These are phyloP conservation scores for Xiphorhynchus erythropygius DNA, from an alignment of 2,797 vertebrate genomes.

Conservation along the genomic window DNA sequence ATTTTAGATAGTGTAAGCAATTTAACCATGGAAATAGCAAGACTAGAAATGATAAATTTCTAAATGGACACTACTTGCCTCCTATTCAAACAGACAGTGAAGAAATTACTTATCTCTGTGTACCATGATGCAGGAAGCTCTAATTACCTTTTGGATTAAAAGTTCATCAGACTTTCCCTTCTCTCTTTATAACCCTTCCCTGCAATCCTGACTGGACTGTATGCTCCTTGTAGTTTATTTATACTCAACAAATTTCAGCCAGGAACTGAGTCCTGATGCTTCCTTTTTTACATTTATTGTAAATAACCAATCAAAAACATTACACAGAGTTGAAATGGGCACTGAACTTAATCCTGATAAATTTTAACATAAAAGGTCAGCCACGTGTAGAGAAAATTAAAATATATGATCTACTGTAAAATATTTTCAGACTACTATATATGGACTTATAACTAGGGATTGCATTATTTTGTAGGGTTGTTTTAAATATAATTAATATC, in stretches of 20 bases:
- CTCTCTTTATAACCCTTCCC: not conserved
- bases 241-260: not conserved
- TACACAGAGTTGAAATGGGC: not conserved
- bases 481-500: not conserved
- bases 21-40: not conserved
- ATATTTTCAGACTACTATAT: not conserved
- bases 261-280: not conserved
- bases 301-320: not conserved
- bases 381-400: not conserved
- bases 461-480: not conserved
- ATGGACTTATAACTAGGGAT: not conserved
- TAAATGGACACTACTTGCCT: not conserved
- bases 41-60: not conserved
- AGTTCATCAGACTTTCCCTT: not conserved
- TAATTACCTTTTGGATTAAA: not conserved
- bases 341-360: not conserved
- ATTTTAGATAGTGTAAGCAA: not conserved
- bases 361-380: not conserved
- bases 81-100: not conserved
- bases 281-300: not conserved
- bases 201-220: not conserved
- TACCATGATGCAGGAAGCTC: not conserved
- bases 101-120: not conserved
- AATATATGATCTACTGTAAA: not conserved
- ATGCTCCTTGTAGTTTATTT: not conserved